A percentile compares a stretch with the other conserved stretches of the same genome.
These are phyloP conservation scores for Drosophila lacteicornis DNA, from an alignment of 1,140 invertebrate genomes.

Conservation along the genomic window DNA sequence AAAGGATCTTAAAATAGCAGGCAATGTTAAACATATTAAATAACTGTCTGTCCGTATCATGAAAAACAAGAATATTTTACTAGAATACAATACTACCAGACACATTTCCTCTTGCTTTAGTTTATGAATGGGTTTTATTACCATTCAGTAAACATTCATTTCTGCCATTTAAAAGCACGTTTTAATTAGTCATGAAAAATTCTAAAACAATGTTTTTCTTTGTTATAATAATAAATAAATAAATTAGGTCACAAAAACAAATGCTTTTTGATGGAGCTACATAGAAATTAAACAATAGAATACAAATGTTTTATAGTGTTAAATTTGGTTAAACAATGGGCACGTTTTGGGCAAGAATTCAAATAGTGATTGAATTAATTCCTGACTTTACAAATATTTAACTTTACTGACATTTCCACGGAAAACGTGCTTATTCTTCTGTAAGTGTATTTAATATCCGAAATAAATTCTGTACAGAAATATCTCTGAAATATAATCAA, in stretches of 20 bases:
- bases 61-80: not conserved
- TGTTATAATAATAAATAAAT: not conserved
- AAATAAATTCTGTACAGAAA: not conserved
- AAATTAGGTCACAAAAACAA: not conserved
- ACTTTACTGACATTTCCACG: no score
- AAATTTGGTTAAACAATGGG: conserved; percentile 2
- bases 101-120: not conserved
- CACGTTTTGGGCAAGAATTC: not conserved
- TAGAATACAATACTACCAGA: no score
- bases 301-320: not conserved
- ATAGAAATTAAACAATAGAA: not conserved
- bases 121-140: no score
- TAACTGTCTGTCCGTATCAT: not conserved
- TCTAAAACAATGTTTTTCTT: not conserved
- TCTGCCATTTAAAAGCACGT: not conserved
- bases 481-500: not conserved
- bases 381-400: no score
- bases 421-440: no score
- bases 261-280: no score
- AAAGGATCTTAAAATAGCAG: not conserved
- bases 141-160: not conserved
- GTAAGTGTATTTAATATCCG: no score
- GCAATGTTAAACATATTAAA: not conserved
- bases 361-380: no score
- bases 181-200: not conserved